Percentiles rank a stretch among this genome's conserved stretches.
These are phyloP conservation scores for Sylvilagus bachmani DNA, from an alignment of 2,113 vertebrate species.

Conservation along the genomic window DNA sequence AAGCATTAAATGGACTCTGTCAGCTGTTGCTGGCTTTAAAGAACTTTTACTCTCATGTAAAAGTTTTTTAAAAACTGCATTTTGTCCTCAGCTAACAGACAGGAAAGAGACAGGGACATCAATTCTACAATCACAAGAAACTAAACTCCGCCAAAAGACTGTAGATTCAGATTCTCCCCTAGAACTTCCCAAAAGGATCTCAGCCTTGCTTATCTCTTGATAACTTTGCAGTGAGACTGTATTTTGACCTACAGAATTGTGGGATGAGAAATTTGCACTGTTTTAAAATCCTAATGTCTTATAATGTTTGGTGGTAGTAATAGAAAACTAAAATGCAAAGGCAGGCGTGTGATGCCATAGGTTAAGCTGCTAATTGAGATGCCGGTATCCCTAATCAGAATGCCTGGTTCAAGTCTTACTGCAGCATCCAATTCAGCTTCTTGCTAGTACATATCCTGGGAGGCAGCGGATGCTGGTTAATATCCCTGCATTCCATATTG, in stretches of 20 bases:
- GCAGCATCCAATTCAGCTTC: no score
- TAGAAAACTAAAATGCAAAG: background rate
- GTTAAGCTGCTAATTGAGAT: no score
- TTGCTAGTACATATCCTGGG: no score
- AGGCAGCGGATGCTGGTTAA: no score
- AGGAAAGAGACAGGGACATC: background rate
- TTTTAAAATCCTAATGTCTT: background rate
- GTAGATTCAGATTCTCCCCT: background rate
- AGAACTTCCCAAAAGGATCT: background rate
- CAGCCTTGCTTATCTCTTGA: background rate
- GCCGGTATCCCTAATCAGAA: no score
- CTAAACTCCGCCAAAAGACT: background rate
- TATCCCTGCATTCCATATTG: no score
- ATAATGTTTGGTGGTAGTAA: background rate
- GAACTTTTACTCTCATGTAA: no score
- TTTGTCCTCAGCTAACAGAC: background rate
- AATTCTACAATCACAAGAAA: background rate
- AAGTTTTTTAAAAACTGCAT: background rate
- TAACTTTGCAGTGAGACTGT: background rate
- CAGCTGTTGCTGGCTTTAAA: background rate
- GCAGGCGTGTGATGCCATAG: no score
- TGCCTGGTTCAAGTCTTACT: no score
- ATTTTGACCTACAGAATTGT: background rate
- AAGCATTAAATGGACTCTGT: background rate
- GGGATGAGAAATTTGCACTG: background rate